phyloP scores from a whole-genome alignment of 2,888 invertebrate species.

The Cryptocheilus praepositus region DNA sequence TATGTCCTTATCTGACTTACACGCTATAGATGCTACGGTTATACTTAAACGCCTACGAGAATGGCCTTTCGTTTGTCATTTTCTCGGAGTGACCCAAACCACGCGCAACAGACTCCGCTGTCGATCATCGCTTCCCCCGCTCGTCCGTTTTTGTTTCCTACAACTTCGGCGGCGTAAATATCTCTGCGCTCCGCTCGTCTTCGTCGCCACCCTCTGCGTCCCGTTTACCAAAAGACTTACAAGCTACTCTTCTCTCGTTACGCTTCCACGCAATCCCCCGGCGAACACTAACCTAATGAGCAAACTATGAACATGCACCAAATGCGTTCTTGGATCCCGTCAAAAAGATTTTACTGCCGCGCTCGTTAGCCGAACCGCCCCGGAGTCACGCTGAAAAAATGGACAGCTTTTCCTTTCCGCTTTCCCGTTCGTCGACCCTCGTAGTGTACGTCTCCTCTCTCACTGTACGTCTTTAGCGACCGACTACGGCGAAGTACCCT shows the following conservation, averaged over 20 bases:
- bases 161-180: neutral
- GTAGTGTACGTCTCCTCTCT: no score
- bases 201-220: slow-evolving; percentile 5
- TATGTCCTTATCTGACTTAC: slow-evolving; percentile 27
- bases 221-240: neutral
- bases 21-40: slow-evolving; percentile 35
- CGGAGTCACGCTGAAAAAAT: no score
- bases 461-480: no score
- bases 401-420: no score
- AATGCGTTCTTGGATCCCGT: slow-evolving; percentile 8
- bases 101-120: no score
- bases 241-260: neutral
- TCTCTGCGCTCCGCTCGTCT: no score
- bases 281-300: slow-evolving; percentile 54
- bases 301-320: slow-evolving; percentile 57
- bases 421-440: no score
- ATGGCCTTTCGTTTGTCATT: slow-evolving; percentile 43
- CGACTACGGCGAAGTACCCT: no score
- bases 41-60: slow-evolving; percentile 50
- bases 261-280: neutral
- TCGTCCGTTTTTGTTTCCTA: neutral
- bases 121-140: slow-evolving; percentile 11
- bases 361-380: no score
- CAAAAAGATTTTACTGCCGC: neutral
- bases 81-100: slow-evolving; percentile 22